Conservation (phyloP, 2,888 invertebrate species). For the Sminthurinus aureus region DNA sequence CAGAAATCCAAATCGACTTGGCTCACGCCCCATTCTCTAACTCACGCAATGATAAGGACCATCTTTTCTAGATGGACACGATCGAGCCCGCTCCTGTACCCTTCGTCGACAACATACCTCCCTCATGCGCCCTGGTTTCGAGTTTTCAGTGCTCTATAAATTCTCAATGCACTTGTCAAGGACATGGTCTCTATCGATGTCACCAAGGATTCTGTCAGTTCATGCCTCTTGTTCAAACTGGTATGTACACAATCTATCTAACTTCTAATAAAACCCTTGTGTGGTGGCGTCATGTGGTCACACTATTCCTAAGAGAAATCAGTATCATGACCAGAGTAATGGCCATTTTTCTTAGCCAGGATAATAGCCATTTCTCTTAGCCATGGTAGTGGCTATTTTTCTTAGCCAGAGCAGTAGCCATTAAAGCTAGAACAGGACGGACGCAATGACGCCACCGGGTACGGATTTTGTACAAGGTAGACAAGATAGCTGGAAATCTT, state of each 20-base stretch:
- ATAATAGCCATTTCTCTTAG: no score
- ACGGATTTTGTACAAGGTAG: no score
- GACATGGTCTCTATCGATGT: constrained; percentile 58
- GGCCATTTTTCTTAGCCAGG: no score
- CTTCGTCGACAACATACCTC: not conserved
- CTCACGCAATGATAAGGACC: constrained; percentile 40
- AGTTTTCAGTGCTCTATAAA: constrained; percentile 55
- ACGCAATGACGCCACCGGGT: no score
- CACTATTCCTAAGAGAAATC: no score
- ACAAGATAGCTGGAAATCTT: no score
- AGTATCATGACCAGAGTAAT: no score
- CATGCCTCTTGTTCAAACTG: constrained; percentile 33
- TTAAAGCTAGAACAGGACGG: no score
- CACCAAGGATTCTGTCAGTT: constrained; percentile 57
- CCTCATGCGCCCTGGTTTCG: constrained; percentile 55
- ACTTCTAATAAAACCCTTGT: no score
- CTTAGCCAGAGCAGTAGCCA: no score
- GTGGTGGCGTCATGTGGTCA: no score
- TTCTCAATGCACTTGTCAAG: constrained; percentile 56
- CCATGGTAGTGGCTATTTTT: no score
- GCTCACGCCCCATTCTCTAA: constrained; percentile 42
- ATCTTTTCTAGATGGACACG: constrained; percentile 52
- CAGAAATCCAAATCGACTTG: constrained; percentile 24
- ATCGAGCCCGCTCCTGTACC: constrained; percentile 13
- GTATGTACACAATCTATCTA: not conserved